Evolutionary conservation across 2,797 vertebrate species (phyloP).

Genomic region (Myotis myotis): DNA sequence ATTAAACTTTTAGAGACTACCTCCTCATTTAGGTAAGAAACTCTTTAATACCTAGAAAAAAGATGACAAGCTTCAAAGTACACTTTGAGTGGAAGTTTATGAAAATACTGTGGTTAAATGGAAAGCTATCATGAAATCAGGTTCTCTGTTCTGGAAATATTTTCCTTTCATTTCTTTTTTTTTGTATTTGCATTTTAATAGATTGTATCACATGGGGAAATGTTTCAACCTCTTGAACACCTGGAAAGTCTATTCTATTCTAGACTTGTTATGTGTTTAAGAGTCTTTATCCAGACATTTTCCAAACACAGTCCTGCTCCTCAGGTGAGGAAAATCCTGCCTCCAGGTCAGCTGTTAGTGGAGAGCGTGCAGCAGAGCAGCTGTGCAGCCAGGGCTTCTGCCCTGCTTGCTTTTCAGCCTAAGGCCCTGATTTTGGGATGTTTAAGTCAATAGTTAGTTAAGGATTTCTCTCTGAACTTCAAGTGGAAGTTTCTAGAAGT

Average conservation of each 20-base stretch:
- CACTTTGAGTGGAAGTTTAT: constrained; percentile 55
- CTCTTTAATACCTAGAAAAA: constrained; percentile 29
- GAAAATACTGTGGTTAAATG: constrained; percentile 22
- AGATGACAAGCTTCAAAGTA: constrained; percentile 48
- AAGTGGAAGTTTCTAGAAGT: background rate
- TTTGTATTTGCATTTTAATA: constrained; percentile 65
- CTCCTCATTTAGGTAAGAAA: background rate
- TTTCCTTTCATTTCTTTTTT: constrained; percentile 46
- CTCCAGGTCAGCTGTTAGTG: background rate
- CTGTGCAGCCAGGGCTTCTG: background rate
- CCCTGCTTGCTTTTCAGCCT: background rate
- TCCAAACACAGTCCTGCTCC: constrained; percentile 58
- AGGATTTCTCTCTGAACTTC: background rate
- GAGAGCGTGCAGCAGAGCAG: background rate
- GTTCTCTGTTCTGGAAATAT: constrained; percentile 54
- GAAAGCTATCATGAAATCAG: constrained; percentile 38
- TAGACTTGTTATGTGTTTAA: constrained; percentile 71
- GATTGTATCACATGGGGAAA: constrained; percentile 32
- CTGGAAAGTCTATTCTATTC: constrained; percentile 73
- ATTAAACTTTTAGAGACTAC: background rate
- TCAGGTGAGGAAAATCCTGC: background rate
- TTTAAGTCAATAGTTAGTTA: background rate
- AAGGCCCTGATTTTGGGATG: background rate
- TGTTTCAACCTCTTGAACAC: constrained; percentile 68
- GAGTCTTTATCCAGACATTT: constrained; percentile 68